Evolutionary conservation across 2,888 invertebrate species (phyloP).

Genomic region (Salticus scenicus): DNA sequence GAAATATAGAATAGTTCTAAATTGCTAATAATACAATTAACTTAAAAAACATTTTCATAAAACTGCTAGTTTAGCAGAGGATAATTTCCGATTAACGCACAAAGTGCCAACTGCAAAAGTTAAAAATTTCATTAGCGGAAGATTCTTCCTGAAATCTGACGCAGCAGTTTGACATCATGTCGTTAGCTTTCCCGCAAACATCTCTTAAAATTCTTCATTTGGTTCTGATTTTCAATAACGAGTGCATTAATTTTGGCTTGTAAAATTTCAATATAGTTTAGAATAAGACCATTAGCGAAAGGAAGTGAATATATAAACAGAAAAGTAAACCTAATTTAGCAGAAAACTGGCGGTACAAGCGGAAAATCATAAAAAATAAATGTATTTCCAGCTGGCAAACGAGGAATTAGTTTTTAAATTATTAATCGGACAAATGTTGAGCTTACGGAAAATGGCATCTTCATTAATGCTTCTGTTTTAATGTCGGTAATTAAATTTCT

Average conservation of each 20-base stretch:
- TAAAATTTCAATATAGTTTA: neutral
- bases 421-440: neutral
- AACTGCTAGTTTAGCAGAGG: too few relatives aligned
- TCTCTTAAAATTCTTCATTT: neutral
- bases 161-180: neutral
- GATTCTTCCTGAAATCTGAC: too few relatives aligned
- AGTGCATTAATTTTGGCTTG: neutral
- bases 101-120: too few relatives aligned
- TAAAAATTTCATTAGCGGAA: too few relatives aligned
- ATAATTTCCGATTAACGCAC: too few relatives aligned
- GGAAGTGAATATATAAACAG: neutral
- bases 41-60: too few relatives aligned
- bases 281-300: neutral
- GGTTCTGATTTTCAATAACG: neutral
- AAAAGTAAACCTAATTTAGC: neutral
- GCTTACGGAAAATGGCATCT: neutral
- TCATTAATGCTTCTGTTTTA: neutral
- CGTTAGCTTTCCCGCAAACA: neutral
- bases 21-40: too few relatives aligned
- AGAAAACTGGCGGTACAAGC: neutral
- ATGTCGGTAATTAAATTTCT: neutral
- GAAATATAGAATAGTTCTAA: too few relatives aligned
- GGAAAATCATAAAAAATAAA: neutral
- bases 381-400: neutral
- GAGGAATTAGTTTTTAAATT: neutral